Base-by-base conservation (phyloP, 2,113 vertebrate genomes). In the Calyptomena viridis region DNA sequence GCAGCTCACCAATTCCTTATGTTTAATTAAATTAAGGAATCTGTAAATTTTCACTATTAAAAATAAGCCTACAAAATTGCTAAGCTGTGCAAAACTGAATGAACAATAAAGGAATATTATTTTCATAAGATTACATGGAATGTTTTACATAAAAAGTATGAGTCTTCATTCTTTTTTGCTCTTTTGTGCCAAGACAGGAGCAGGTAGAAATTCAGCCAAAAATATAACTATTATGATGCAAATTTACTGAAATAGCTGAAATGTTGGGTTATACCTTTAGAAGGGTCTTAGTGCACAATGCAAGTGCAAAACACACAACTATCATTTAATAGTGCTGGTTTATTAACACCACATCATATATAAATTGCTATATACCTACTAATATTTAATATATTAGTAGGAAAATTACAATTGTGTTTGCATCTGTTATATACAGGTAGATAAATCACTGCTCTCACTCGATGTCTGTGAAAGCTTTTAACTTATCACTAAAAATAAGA, bases 1-100 rank as follows among this genome's bases (percentile, higher is more conserved):
- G 84, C 99, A 99, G 96, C 99, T 99, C 83, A 99, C 99, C 92
- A 99, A 84, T 82, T 99, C 99, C 89, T 98, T 98, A 99, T 99
- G 99, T 99, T 86, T 73, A 63, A 47, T 33, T 75, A 40, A 50
- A 88, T 99, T 98, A 99, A 99, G 98, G 97, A 97, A 39, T 8
- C 6, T 20, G 15, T 8, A 30, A 18, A 12, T 17, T 15, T 35
- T 5, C 40, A 11, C 79, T 19, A 4, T 4, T 44, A 30, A 79
- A 69, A 74, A 59, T 7, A 68, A 78, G 3, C 14, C 72, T 27
- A 39, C 12, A n/a, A 31, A 80, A 28, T 7, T 25, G 9, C 20
- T 19, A 12, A 4, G 40, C 6, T 39, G 5, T 1, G 37, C 12
- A 63, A 23, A 47, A 25, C 11, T 11, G 35, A n/a, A n/a, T n/a